Evolutionary conservation across 2,113 vertebrate genomes (phyloP), one percentile per base, ranked within the genome.

Genomic region (Deroptyus accipitrinus): DNA sequence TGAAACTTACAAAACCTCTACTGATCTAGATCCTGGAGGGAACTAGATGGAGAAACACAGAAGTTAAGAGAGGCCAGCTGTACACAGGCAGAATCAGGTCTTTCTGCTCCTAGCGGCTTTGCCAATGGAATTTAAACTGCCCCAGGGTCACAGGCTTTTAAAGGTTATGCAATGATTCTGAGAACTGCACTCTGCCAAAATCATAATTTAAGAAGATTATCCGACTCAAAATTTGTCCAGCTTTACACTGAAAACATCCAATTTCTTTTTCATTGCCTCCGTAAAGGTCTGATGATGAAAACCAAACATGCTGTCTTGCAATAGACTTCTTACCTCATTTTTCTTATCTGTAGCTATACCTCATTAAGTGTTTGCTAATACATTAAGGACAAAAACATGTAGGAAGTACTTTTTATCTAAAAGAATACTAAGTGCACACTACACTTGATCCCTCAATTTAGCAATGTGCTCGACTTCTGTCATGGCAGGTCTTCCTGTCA

Each of bases 121-220:
- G 78, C 30, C 86, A 95, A 23, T n/a, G 46, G 73, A 95, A 92
- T 91, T 91, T 78, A 86, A 94, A 92, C 23, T 83, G 66, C 46
- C 55, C 51, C 76, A 62, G 25, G 25, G 61, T 88, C 83, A 83
- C 24, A 49, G 57, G 64, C 33, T 86, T 82, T 82, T 68, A 84
- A 78, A 84, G 35, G 55, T 91, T 89, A 92, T 64, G 41, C 77
- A 87, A 62, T 8, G 52, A 94, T 76, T 95, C 87, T 54, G 39
- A 76, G 62, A 89, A 76, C 13, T 31, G 42, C 39, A 55, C 42
- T 79, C 52, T 62, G 89, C 66, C 86, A 95, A 95, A 95, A 89
- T 25, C 74, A 91, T 92, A 95, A 95, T 92, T 94, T 95, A 79
- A 84, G 92, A 87, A 44, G 62, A 95, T 66, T 79, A 89, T 31